Conservation (phyloP, 1,140 invertebrate species). For the Penaeus chinensis region DNA sequence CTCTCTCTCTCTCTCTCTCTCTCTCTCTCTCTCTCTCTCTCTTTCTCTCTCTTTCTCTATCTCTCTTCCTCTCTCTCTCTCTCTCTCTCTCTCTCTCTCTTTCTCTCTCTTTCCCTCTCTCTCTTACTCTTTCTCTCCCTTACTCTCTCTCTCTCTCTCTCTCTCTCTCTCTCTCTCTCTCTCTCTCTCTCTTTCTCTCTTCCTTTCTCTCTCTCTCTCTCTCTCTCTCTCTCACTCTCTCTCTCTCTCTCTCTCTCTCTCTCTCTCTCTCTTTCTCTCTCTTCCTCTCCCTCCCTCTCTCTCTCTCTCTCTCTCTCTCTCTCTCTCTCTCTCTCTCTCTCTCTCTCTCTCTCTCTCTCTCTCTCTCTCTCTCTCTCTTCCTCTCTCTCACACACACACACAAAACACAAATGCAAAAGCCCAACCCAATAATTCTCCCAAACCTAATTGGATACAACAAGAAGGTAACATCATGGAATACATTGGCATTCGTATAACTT, state of each 20-base stretch:
- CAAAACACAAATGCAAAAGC: background rate
- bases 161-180: slow-evolving; percentile 13
- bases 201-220: too few relatives aligned
- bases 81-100: too few relatives aligned
- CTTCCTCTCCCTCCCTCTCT: background rate
- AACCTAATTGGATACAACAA: too few relatives aligned
- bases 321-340: background rate
- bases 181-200: background rate
- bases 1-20: background rate
- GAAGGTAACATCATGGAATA: too few relatives aligned
- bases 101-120: background rate
- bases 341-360: background rate
- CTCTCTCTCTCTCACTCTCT: too few relatives aligned
- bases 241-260: background rate
- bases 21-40: background rate
- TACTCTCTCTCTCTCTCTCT: background rate
- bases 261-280: slow-evolving; percentile 1
- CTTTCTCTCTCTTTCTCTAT: background rate
- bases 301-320: background rate
- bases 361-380: background rate
- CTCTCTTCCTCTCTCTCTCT: background rate
- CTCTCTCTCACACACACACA: background rate
- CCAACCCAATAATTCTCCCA: background rate
- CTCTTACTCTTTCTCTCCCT: background rate
- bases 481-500: too few relatives aligned